A percentile compares a stretch with the other conserved stretches of the same genome.
These are phyloP conservation scores for Sinotaia quadrata DNA, from an alignment of 2,888 invertebrate species.

Conservation along the genomic window DNA sequence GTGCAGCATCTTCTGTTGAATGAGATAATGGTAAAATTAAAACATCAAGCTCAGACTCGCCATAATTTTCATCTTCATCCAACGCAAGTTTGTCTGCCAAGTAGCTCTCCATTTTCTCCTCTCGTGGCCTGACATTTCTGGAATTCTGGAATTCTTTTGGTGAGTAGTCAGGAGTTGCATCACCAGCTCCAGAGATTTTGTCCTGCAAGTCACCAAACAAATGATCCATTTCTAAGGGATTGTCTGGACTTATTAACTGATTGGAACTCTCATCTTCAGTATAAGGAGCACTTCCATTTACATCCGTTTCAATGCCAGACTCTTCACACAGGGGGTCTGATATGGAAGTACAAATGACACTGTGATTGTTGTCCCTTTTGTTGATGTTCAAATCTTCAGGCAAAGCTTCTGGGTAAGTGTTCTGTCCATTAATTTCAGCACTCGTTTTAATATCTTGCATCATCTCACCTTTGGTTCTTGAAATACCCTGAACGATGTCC, in stretches of 20 bases:
- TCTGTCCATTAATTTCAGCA: too few relatives aligned
- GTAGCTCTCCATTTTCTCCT: background rate
- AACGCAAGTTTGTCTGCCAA: background rate
- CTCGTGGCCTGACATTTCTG: too few relatives aligned
- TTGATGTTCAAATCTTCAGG: too few relatives aligned
- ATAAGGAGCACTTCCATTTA: slow-evolving; percentile 3
- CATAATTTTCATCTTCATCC: slow-evolving; percentile 1
- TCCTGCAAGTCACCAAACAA: background rate
- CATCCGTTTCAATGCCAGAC: slow-evolving; percentile 15
- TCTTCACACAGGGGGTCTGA: background rate
- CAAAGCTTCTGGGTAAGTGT: too few relatives aligned
- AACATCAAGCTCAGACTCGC: slow-evolving; percentile 8
- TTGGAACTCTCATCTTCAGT: background rate
- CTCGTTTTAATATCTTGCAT: too few relatives aligned
- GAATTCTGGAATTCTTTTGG: background rate
- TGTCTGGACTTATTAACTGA: background rate
- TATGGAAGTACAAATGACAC: too few relatives aligned
- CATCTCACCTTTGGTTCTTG: too few relatives aligned
- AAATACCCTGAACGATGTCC: too few relatives aligned
- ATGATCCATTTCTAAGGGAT: background rate
- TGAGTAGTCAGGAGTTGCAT: background rate
- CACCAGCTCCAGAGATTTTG: background rate
- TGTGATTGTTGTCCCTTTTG: too few relatives aligned
- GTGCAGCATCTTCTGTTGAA: too few relatives aligned
- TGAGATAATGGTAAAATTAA: slow-evolving; percentile 7